Evolutionary conservation across 2,797 vertebrate genomes (phyloP).

Genomic region (Chanos chanos): DNA sequence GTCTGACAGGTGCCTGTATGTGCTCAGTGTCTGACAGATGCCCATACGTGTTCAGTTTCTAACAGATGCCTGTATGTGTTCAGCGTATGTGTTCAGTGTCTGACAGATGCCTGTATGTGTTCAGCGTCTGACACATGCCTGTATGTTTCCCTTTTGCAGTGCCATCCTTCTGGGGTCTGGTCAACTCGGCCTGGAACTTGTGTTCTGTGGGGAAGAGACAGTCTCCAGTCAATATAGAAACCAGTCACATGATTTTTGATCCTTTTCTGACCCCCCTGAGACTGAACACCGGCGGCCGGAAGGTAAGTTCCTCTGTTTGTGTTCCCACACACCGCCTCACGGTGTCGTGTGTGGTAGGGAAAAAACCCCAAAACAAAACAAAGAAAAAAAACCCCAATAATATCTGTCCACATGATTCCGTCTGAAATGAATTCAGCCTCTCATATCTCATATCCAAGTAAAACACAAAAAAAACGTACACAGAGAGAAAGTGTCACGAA

Average conservation of each 20-base stretch:
- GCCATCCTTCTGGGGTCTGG: slow-evolving; percentile 98
- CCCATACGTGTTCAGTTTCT: slow-evolving; percentile 30
- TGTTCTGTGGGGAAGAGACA: slow-evolving; percentile 97
- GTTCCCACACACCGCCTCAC: no score
- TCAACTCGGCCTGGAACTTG: slow-evolving; percentile 99
- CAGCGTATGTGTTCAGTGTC: not conserved
- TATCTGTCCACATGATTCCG: no score
- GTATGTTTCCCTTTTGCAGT: slow-evolving; percentile 66
- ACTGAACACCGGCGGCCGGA: slow-evolving; percentile 93
- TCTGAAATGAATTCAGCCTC: no score
- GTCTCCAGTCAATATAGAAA: slow-evolving; percentile 98
- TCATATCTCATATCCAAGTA: no score
- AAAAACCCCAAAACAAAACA: no score
- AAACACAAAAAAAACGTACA: no score
- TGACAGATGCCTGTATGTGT: slow-evolving; percentile 34
- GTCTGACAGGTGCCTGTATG: slow-evolving; percentile 16
- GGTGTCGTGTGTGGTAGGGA: no score
- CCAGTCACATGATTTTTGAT: slow-evolving; percentile 99
- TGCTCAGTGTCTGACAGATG: no score
- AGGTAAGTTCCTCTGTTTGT: no score
- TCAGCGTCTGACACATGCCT: no score
- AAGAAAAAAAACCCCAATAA: no score
- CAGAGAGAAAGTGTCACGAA: no score
- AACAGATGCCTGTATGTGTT: not conserved
- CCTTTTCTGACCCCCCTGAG: slow-evolving; percentile 93